These are phyloP conservation scores for Idris sp. DNA, from an alignment of 1,140 invertebrate species.

Conservation along the genomic window DNA sequence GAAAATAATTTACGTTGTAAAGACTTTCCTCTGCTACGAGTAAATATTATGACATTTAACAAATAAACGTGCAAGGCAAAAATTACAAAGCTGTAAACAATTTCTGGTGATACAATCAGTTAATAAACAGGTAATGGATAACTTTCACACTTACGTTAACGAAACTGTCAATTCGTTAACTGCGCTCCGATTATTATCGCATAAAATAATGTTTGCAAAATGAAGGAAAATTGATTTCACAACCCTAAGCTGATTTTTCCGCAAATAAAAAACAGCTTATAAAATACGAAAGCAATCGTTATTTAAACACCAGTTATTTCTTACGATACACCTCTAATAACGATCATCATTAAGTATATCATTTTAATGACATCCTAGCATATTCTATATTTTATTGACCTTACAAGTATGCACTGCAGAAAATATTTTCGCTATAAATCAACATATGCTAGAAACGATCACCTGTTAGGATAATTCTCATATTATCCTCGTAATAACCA, in stretches of 20 bases:
- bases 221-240: slow-evolving; percentile 38
- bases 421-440: slow-evolving; percentile 15
- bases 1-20: slow-evolving; percentile 1
- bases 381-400: slow-evolving; percentile 2
- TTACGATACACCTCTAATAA: slow-evolving; percentile 22
- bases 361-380: slow-evolving; percentile 13
- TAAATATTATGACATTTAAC: slow-evolving; percentile 48
- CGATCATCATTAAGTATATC: slow-evolving; percentile 12
- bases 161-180: slow-evolving; percentile 42
- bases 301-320: slow-evolving; percentile 11
- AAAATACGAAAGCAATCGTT: slow-evolving; percentile 21
- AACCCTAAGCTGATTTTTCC: slow-evolving; percentile 12
- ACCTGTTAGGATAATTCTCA: slow-evolving; percentile 36
- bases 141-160: slow-evolving; percentile 42
- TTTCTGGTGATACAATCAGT: slow-evolving; percentile 36
- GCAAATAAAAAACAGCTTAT: slow-evolving; percentile 33
- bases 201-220: slow-evolving; percentile 10
- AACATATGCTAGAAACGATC: slow-evolving; percentile 43
- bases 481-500: slow-evolving; percentile 43
- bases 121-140: slow-evolving; percentile 41
- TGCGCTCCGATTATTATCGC: slow-evolving; percentile 33
- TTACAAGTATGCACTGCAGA: background rate
- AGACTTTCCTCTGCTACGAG: slow-evolving; percentile 13
- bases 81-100: slow-evolving; percentile 18
- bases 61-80: slow-evolving; percentile 26